A percentile compares a stretch with the other conserved stretches of the same genome.
Conservation (phyloP, 1,140 invertebrate species). For the Orchesella cincta region DNA sequence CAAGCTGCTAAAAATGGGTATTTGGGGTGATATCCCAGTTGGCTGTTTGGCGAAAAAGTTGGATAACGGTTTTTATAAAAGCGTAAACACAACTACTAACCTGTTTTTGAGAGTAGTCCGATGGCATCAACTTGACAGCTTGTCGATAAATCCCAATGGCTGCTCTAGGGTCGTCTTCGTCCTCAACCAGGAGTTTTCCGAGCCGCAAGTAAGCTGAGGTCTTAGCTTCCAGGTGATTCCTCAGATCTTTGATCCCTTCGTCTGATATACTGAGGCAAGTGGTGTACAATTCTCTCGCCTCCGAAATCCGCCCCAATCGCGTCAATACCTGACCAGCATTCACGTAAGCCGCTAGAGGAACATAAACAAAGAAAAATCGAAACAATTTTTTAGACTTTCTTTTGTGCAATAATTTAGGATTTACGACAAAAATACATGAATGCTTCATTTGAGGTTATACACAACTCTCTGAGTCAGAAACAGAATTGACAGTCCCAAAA, state of each 20-base stretch:
- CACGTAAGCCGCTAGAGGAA: slow-evolving; percentile 85
- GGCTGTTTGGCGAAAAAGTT: too few relatives aligned
- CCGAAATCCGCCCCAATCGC: slow-evolving; percentile 74
- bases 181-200: slow-evolving; percentile 78
- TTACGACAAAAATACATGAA: too few relatives aligned
- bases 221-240: slow-evolving; percentile 83
- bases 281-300: slow-evolving; percentile 79
- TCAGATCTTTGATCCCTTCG: slow-evolving; percentile 80
- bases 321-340: slow-evolving; percentile 87
- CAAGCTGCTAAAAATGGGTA: too few relatives aligned
- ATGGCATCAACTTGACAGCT: slow-evolving; percentile 77
- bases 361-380: neutral
- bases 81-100: slow-evolving; percentile 57
- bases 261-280: slow-evolving; percentile 82
- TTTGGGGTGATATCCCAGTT: too few relatives aligned
- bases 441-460: too few relatives aligned
- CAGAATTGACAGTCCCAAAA: neutral
- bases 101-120: slow-evolving; percentile 74
- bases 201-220: slow-evolving; percentile 89
- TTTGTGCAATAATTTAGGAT: too few relatives aligned
- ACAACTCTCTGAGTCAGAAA: too few relatives aligned
- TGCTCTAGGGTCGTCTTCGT: slow-evolving; percentile 78
- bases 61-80: too few relatives aligned
- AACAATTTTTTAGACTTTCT: neutral
- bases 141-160: slow-evolving; percentile 87